Evolutionary conservation across 1,140 invertebrate species (phyloP).

Genomic region (Sycophaga agraensis): DNA sequence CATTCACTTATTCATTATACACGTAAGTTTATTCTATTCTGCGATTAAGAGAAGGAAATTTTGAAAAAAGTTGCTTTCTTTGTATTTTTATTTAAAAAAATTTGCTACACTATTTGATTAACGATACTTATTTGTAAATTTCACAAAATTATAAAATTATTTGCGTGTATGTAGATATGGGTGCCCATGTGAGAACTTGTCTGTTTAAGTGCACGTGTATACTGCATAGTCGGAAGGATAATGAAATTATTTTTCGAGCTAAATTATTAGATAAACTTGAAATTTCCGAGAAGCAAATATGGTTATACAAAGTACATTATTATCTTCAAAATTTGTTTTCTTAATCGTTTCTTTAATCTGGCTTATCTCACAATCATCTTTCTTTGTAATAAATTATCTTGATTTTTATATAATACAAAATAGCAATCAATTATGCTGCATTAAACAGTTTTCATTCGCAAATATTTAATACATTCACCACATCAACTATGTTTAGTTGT

Average conservation of each 20-base stretch:
- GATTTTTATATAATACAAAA: conserved; percentile 23
- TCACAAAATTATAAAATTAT: no score
- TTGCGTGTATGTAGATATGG: no score
- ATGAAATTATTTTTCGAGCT: no score
- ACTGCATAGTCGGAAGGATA: no score
- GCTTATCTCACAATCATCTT: neutral
- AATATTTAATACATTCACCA: neutral
- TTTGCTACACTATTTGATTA: no score
- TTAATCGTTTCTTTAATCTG: conserved; percentile 1
- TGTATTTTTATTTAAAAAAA: neutral
- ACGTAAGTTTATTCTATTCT: conserved; percentile 27
- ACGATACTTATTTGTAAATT: no score
- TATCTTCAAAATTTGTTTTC: conserved; percentile 18
- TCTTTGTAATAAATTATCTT: conserved; percentile 2
- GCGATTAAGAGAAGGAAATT: neutral
- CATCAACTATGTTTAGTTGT: neutral
- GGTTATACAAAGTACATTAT: neutral
- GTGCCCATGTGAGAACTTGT: no score
- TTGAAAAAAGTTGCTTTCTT: neutral
- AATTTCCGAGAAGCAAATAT: no score
- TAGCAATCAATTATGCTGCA: conserved; percentile 10
- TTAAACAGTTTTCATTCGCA: neutral
- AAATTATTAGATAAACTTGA: no score
- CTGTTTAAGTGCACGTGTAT: no score
- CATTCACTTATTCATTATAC: conserved; percentile 31